A percentile compares a stretch with the other conserved stretches of the same genome.
Evolutionary conservation across 2,888 invertebrate species (phyloP).

Genomic region (Lampropteryx suffumata): DNA sequence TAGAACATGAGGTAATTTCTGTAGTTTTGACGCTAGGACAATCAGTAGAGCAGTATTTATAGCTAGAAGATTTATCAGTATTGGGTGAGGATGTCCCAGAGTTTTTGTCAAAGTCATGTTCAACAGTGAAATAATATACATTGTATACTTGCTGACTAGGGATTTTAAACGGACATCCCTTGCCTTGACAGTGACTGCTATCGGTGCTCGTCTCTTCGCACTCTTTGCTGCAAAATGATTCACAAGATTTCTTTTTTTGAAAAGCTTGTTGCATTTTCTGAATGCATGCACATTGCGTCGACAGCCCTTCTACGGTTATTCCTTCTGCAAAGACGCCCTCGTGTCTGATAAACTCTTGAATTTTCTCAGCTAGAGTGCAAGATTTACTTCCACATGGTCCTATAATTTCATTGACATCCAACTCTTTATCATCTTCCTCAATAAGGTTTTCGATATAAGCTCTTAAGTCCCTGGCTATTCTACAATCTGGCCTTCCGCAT

Average conservation of each 20-base stretch:
- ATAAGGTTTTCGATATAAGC: constrained; percentile 69
- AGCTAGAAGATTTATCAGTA: constrained; percentile 38
- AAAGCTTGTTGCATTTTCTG: constrained; percentile 62
- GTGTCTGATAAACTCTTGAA: constrained; percentile 65
- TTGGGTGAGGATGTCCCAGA: constrained; percentile 34
- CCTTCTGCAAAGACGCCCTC: constrained; percentile 59
- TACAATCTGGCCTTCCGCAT: constrained; percentile 71
- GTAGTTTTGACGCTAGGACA: constrained; percentile 56
- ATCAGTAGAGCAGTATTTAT: constrained; percentile 52
- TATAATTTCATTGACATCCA: constrained; percentile 60
- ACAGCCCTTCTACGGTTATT: constrained; percentile 53
- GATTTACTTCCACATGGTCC: constrained; percentile 74
- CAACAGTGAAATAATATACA: constrained; percentile 71
- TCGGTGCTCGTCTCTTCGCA: constrained; percentile 54
- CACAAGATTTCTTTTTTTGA: constrained; percentile 49
- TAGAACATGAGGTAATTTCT: constrained; percentile 52
- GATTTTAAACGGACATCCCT: constrained; percentile 53
- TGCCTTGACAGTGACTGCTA: constrained; percentile 49
- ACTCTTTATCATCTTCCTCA: constrained; percentile 63
- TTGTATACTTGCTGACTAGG: constrained; percentile 50
- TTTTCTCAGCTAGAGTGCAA: constrained; percentile 66
- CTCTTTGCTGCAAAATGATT: constrained; percentile 54
- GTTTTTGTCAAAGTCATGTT: constrained; percentile 54
- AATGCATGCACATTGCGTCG: constrained; percentile 72
- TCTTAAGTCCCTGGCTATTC: constrained; percentile 68